Evolutionary conservation across 2,888 invertebrate species (phyloP).

Genomic region (Gortyna flavago): DNA sequence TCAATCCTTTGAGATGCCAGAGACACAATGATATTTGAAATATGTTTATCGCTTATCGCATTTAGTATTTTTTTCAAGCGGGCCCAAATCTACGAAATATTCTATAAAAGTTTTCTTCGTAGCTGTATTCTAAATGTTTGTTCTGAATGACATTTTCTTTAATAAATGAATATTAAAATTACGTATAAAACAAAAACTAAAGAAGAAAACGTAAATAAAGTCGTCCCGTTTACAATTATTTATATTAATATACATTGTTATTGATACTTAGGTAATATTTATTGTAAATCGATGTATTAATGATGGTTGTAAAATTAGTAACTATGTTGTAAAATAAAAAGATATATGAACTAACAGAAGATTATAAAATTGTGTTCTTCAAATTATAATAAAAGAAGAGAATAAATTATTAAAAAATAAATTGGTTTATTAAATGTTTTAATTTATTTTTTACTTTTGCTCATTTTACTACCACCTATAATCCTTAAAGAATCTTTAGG

Average conservation of each 20-base stretch:
- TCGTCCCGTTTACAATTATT: slow-evolving; percentile 81
- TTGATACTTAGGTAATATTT: slow-evolving; percentile 71
- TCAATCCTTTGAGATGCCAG: neutral
- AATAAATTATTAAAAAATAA: slow-evolving; percentile 76
- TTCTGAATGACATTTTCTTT: slow-evolving; percentile 4
- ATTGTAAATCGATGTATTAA: slow-evolving; percentile 72
- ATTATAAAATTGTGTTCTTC: slow-evolving; percentile 79
- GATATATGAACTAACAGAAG: slow-evolving; percentile 66
- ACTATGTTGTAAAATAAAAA: slow-evolving; percentile 64
- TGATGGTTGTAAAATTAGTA: slow-evolving; percentile 65
- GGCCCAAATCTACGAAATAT: neutral
- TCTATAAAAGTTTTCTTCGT: slow-evolving; percentile 23
- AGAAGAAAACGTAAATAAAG: slow-evolving; percentile 62
- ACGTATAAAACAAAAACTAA: slow-evolving; percentile 50
- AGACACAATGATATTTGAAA: neutral
- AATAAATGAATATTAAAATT: slow-evolving; percentile 36
- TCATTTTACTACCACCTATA: slow-evolving; percentile 20
- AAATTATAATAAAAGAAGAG: slow-evolving; percentile 73
- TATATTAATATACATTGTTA: slow-evolving; percentile 78
- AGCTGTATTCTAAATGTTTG: slow-evolving; percentile 2
- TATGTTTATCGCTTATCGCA: neutral
- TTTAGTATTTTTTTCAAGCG: neutral
- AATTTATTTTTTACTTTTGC: slow-evolving; percentile 52
- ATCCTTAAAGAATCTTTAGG: neutral
- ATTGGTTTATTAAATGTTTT: slow-evolving; percentile 78